These are phyloP conservation scores for Tetranychus truncatus DNA, from an alignment of 2,888 invertebrate species.

Conservation along the genomic window DNA sequence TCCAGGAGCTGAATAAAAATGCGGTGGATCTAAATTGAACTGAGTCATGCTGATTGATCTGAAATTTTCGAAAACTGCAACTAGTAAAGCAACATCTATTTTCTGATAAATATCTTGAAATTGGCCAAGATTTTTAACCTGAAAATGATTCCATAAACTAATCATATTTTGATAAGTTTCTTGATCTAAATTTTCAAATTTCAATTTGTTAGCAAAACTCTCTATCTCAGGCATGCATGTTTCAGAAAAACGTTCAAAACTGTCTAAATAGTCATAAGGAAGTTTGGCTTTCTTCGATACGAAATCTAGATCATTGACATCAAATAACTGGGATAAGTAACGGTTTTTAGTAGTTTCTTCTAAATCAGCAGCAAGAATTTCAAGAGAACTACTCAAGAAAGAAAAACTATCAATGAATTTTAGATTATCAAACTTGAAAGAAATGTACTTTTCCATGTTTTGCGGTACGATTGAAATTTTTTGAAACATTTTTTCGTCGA, in stretches of 20 bases:
- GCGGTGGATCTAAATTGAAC: too few species aligned
- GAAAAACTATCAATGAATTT: not conserved
- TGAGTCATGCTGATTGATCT: too few species aligned
- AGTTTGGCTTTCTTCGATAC: not conserved
- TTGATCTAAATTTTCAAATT: not conserved
- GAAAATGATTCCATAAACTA: not conserved
- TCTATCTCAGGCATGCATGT: not conserved
- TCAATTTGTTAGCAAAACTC: not conserved
- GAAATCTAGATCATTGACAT: not conserved
- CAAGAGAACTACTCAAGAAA: not conserved
- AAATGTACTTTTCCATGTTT: not conserved
- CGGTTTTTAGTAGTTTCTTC: too few species aligned
- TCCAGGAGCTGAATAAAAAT: too few species aligned
- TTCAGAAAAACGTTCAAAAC: too few species aligned
- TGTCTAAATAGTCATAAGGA: not conserved
- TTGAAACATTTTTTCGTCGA: not conserved
- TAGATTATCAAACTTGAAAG: not conserved
- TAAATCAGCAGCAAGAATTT: too few species aligned
- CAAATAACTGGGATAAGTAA: too few species aligned
- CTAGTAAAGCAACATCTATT: not conserved
- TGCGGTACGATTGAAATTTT: not conserved
- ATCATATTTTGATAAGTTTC: not conserved
- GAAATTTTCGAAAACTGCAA: not conserved
- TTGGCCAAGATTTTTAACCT: not conserved
- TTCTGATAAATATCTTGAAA: conserved; percentile 1